Evolutionary conservation across 2,113 vertebrate species (phyloP).

Genomic region (Calyptommatus sinebrachiatus): DNA sequence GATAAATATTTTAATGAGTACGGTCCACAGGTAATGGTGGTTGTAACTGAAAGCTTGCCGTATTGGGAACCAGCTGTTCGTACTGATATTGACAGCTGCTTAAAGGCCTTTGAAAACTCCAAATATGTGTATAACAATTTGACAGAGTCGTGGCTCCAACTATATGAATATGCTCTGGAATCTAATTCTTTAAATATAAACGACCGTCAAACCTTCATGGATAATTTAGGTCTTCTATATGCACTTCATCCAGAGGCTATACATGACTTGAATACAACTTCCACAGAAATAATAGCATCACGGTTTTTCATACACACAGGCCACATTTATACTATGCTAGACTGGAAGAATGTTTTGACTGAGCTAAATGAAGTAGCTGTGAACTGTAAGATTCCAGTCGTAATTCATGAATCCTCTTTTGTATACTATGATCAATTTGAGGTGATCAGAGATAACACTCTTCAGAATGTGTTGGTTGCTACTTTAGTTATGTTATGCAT

Average conservation of each 20-base stretch:
- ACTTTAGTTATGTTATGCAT: slow-evolving; percentile 63
- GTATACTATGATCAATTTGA: slow-evolving; percentile 74
- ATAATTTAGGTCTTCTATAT: slow-evolving; percentile 64
- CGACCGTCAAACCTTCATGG: slow-evolving; percentile 53
- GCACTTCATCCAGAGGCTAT: slow-evolving; percentile 47
- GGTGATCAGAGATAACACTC: slow-evolving; percentile 68
- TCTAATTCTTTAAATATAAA: slow-evolving; percentile 40
- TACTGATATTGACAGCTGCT: slow-evolving; percentile 56
- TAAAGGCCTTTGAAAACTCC: slow-evolving; percentile 64
- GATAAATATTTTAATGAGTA: slow-evolving; percentile 70
- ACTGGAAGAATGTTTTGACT: slow-evolving; percentile 63
- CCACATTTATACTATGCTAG: slow-evolving; percentile 43
- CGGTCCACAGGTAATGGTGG: slow-evolving; percentile 73
- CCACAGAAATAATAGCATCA: slow-evolving; percentile 65
- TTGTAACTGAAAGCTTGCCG: slow-evolving; percentile 63
- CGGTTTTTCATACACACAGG: slow-evolving; percentile 76
- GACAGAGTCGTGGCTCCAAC: slow-evolving; percentile 72
- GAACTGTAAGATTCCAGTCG: slow-evolving; percentile 58
- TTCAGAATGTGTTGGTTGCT: slow-evolving; percentile 66
- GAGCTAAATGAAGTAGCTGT: slow-evolving; percentile 67
- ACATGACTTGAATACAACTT: slow-evolving; percentile 67
- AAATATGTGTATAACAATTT: slow-evolving; percentile 44
- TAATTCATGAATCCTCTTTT: slow-evolving; percentile 77
- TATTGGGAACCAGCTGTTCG: slow-evolving; percentile 72
- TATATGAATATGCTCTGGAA: slow-evolving; percentile 59